Percentiles rank a stretch among this genome's conserved stretches.
phyloP scores from a whole-genome alignment of 2,888 invertebrate species.

The Ochropleura plecta region DNA sequence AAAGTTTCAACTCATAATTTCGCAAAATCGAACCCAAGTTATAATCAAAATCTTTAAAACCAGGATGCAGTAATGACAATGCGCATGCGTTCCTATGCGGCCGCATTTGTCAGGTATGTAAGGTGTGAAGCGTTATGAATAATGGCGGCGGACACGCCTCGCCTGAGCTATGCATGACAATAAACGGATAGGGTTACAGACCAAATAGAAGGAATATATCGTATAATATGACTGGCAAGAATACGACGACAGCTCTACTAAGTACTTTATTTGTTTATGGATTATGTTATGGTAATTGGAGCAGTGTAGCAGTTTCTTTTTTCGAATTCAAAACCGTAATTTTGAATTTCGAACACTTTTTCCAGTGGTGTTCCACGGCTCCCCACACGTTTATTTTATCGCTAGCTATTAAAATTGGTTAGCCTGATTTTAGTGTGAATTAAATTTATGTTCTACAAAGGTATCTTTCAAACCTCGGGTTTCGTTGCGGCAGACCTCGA shows the following conservation, averaged over 20 bases:
- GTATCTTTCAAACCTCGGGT: not conserved
- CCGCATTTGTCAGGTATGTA: constrained; percentile 66
- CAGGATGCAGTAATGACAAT: constrained; percentile 64
- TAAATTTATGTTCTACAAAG: not conserved
- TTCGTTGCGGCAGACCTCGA: not conserved
- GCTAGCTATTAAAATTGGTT: not conserved
- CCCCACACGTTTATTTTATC: not conserved
- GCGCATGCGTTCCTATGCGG: constrained; percentile 57
- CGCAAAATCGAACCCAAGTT: constrained; percentile 4
- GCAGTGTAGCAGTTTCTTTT: not conserved
- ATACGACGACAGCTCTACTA: constrained; percentile 37
- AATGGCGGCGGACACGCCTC: constrained; percentile 66
- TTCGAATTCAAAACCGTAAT: not conserved
- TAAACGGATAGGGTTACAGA: constrained; percentile 64
- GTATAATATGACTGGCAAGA: constrained; percentile 55
- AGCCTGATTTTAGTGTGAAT: not conserved
- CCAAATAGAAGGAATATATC: constrained; percentile 60
- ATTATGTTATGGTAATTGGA: constrained; percentile 33
- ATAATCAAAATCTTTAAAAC: constrained; percentile 49
- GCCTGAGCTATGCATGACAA: constrained; percentile 68
- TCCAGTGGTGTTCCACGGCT: not conserved
- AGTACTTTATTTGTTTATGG: constrained; percentile 47
- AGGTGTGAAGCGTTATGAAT: constrained; percentile 68
- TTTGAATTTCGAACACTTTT: constrained; percentile 35
- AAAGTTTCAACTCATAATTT: not conserved